phyloP scores from a whole-genome alignment of 2,888 invertebrate species.

The Scaptomyza polygonia region DNA sequence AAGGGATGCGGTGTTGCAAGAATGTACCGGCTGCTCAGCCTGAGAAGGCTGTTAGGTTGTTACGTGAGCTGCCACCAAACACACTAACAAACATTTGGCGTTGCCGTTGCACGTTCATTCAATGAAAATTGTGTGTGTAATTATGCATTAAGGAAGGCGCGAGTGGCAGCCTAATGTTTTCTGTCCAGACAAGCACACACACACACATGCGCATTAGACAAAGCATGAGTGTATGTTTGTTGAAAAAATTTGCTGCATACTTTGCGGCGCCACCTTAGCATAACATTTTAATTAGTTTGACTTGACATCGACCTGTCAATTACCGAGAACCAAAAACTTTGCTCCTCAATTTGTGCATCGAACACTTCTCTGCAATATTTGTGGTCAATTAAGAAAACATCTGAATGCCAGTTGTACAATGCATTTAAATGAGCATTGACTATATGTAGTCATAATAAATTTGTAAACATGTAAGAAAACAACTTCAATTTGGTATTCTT shows the following conservation, averaged over 20 bases:
- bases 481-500: not conserved
- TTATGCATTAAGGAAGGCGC: constrained; percentile 72
- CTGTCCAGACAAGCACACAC: constrained; percentile 37
- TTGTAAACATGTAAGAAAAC: not conserved
- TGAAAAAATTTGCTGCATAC: constrained; percentile 58
- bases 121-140: constrained; percentile 80
- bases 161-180: constrained; percentile 45
- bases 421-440: constrained; percentile 6
- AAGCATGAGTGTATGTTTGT: too few relatives aligned
- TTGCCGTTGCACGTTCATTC: constrained; percentile 67
- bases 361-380: constrained; percentile 25
- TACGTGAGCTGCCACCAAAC: constrained; percentile 39
- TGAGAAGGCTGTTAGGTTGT: constrained; percentile 10
- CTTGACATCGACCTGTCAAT: constrained; percentile 52
- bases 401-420: constrained; percentile 23
- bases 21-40: constrained; percentile 27
- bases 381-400: constrained; percentile 51
- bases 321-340: constrained; percentile 21
- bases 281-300: constrained; percentile 75
- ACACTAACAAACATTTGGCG: constrained; percentile 68
- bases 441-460: not conserved
- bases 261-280: constrained; percentile 64
- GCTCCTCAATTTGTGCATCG: constrained; percentile 19
- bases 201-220: constrained; percentile 10
- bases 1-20: constrained; percentile 38